Evolutionary conservation across 2,888 invertebrate species (phyloP), one percentile per base, ranked within the genome.

Genomic region (Ophion slaviceki): DNA sequence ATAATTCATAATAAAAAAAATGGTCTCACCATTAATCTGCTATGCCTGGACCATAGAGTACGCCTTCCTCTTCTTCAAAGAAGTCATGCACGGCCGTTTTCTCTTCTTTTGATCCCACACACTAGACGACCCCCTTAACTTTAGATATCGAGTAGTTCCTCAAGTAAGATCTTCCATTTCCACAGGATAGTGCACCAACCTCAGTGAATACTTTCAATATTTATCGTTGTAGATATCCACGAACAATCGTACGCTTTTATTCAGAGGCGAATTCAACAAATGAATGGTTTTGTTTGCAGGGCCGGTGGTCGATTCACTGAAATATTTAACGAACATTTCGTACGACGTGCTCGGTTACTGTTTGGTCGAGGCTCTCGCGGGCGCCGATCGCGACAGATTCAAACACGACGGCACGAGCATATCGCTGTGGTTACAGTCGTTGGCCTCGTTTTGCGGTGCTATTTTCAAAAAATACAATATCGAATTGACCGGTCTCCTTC

Each of bases 381-480:
- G 96, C 91, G 97, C 97, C 2, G 96, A 96, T 90, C 95, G 97
- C 89, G 96, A 96, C 88, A 95, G 97, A 72, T 96, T 97, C 88
- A 98, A 98, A 91, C 97, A 97, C 88, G 98, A 98, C 91, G 98
- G 97, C 88, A 99, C 97, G 67, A 98, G 98, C 67, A 97, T 99
- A 89, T 98, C 99, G 0, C 95, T 97, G 10, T 99, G 99, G 99
- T 95, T 99, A 83, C 98, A 99, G 93, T 98, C 98, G 92, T 96
- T 99, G 45, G 98, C 99, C 0, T 97, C 97, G 84, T 99, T 99
- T 95, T 98, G 98, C 90, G 99, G 99, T 14, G 97, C 98, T 2
- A 97, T 99, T 88, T 99, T 98, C 94, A 99, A 99, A 95, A 99
- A 99, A 93, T 99, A 99, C 94, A 97, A 97, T 91, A 98, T 99